Base-by-base conservation (phyloP, 2,113 vertebrate species). In the Amia ocellicauda region DNA sequence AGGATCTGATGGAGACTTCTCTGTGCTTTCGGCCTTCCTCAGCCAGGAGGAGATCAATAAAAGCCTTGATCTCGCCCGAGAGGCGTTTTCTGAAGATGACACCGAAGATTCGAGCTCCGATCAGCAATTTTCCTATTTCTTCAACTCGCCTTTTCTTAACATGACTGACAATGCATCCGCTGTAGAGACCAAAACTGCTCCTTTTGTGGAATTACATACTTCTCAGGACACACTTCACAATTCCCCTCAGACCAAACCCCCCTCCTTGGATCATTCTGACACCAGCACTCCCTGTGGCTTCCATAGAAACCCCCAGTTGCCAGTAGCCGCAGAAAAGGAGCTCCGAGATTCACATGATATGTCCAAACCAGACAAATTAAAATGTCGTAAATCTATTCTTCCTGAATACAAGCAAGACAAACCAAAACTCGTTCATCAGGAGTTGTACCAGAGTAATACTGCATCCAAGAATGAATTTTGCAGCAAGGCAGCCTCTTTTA, bases 21-120 rank as follows among this genome's bases (percentile, higher is more conserved):
- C 88, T 1, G 93, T 85, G 66, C 90, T 99, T 3, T 95, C 95
- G 52, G 90, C 92, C 28, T 99, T 99, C 72, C 88, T 99, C 69
- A 98, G 83, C 54, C 92, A 92, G 74, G 97, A 99, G 0, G 97
- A 99, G 80, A 95, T 98, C 56, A 77, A 85, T 67, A 93, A 81
- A 69, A 99, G 97, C 64, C 87, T 99, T 74, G 93, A 95, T 68
- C 85, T 99, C 77, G 97, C 96, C 70, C 78, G 73, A 47, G 90
- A 94, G 84, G 91, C 96, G 29, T 93, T 99, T 72, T 82, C 85
- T 31, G 76, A 82, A 10, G 69, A 78, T 29, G 70, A 79, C 61
- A 68, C 80, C 0, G 82, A 85, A 2, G 69, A 83, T 40, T 69
- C 75, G 17, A 87, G 72, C 19, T 42, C 72, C 0, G 75, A 69